These are phyloP conservation scores for Nothocercus nigrocapillus DNA, from an alignment of 2,113 vertebrate species.

Conservation along the genomic window DNA sequence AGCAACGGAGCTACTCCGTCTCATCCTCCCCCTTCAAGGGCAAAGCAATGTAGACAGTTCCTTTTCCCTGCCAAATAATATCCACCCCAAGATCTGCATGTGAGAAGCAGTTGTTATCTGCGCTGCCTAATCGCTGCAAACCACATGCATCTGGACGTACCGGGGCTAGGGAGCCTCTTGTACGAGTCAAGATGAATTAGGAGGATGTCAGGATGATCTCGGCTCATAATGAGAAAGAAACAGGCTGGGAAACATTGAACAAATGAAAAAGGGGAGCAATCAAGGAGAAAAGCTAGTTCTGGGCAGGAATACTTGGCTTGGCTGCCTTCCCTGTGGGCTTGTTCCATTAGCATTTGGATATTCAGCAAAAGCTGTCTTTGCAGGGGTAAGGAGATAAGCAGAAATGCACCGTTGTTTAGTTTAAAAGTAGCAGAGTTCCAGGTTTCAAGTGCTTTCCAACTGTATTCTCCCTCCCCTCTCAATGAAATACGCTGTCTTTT, in stretches of 20 bases:
- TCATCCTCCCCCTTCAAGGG: neutral
- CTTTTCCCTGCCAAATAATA: neutral
- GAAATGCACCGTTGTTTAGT: conserved; percentile 54
- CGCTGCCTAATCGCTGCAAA: neutral
- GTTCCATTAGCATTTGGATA: conserved; percentile 46
- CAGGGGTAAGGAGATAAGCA: conserved; percentile 51
- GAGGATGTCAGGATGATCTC: conserved; percentile 8
- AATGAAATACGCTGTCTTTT: conserved; percentile 39
- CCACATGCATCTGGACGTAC: neutral
- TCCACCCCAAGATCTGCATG: neutral
- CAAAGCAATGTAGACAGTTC: neutral
- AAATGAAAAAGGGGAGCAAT: conserved; percentile 53
- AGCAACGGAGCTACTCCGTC: neutral
- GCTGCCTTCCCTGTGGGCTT: conserved; percentile 50
- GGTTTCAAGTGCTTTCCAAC: conserved; percentile 50
- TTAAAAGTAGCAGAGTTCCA: conserved; percentile 57
- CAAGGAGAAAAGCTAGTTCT: conserved; percentile 53
- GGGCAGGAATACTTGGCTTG: conserved; percentile 37
- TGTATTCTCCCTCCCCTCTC: conserved; percentile 1
- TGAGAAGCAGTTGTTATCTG: conserved; percentile 9
- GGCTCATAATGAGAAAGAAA: neutral
- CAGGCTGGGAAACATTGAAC: neutral
- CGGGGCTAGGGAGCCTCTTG: conserved; percentile 1
- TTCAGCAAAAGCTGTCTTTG: conserved; percentile 53
- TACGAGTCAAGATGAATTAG: conserved; percentile 50